Base-by-base conservation (phyloP, 2,797 vertebrate genomes). In the Gadopsis marmoratus region DNA sequence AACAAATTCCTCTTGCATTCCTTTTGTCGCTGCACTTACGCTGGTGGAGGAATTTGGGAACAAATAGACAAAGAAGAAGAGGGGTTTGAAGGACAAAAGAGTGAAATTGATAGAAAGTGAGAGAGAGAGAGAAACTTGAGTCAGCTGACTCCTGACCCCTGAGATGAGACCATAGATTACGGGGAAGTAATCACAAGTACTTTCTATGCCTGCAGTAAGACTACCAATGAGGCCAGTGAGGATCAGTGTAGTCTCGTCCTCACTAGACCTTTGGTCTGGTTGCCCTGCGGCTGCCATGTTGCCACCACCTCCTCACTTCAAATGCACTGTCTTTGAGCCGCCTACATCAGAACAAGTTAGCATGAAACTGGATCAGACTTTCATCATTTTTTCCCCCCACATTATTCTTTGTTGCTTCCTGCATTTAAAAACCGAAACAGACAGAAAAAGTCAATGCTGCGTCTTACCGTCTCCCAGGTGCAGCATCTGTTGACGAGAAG, bases 401-500 rank as follows among this genome's bases (percentile, higher is more conserved):
- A 72, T 39, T 6, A 53, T 51, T 33, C 7, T 17, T 9, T 31
- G 16, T 33, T 35, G 4, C 17, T 60, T 60, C 50, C 53, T 41
- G 51, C 17, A 62, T 69, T 54, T 21, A n/a, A 67, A 50, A 55
- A 12, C 7, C 0, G 13, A 51, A 35, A 56, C 7, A 53, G 14
- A 23, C 4, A 45, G 35, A 41, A 63, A 68, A 64, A 54, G n/a
- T 58, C 16, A 54, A 63, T 21, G 5, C 11, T 71, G 51, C 62
- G 29, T 73, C 74, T 48, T 94, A 97, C 96, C 95, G 0, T 95
- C 94, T 62, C 91, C 84, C 71, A 96, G 73, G 93, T 94, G 70
- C 89, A 78, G 70, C 94, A 94, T 62, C 93, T 91, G 58, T 93
- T 93, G 78, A 94, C 92, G 21, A 95, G 89, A 54, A 94, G 89